phyloP scores from a whole-genome alignment of 2,797 vertebrate genomes.

The Cetoscarus ocellatus region DNA sequence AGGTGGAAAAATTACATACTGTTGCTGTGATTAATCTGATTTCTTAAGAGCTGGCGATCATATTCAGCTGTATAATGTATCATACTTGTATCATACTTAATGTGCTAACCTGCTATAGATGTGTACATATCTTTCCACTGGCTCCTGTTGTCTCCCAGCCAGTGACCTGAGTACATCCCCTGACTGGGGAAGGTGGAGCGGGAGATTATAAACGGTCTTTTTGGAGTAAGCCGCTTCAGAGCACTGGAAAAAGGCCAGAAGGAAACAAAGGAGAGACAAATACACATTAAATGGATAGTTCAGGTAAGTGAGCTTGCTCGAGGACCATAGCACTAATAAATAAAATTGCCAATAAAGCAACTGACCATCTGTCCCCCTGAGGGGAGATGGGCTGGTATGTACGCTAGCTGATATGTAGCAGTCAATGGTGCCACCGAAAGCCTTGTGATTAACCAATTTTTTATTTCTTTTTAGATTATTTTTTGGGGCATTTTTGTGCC shows the following conservation, averaged over 20 bases:
- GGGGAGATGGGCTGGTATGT: too few species aligned
- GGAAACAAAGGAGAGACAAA: background rate
- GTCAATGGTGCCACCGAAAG: too few species aligned
- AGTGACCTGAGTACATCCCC: slow-evolving; percentile 91
- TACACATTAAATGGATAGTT: too few species aligned
- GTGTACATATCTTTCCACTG: slow-evolving; percentile 90
- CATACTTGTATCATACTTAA: background rate
- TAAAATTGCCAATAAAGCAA: too few species aligned
- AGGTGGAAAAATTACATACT: too few species aligned
- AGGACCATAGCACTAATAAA: too few species aligned
- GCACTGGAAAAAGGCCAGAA: slow-evolving; percentile 76
- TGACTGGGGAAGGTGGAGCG: slow-evolving; percentile 93
- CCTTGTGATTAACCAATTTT: too few species aligned
- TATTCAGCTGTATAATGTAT: background rate
- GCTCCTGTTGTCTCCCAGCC: slow-evolving; percentile 92
- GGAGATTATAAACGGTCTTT: slow-evolving; percentile 90
- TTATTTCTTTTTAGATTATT: too few species aligned
- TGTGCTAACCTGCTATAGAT: slow-evolving; percentile 87
- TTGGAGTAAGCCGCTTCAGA: slow-evolving; percentile 82
- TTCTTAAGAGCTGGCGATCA: background rate
- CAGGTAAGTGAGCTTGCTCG: too few species aligned
- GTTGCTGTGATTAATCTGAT: background rate
- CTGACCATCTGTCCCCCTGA: too few species aligned
- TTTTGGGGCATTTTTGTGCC: too few species aligned
- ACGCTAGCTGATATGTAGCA: too few species aligned